Conservation (phyloP, 2,888 invertebrate species). For the Aelia acuminata region DNA sequence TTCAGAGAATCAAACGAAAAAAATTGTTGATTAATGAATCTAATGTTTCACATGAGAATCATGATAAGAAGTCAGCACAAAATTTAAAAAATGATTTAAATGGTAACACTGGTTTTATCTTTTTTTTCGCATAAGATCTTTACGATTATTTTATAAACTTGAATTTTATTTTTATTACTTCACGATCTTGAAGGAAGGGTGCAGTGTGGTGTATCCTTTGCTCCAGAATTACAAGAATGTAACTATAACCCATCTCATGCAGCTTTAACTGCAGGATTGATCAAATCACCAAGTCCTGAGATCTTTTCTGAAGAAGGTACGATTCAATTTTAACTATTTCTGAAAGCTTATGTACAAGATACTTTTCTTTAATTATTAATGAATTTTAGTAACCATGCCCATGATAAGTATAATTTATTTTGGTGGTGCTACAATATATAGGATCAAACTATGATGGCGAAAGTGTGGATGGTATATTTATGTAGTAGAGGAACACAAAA, state of each 20-base stretch:
- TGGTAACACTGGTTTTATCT: neutral
- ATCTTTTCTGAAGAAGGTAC: slow-evolving; percentile 4
- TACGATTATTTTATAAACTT: neutral
- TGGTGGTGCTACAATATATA: too few species aligned
- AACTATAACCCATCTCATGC: neutral
- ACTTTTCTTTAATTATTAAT: too few species aligned
- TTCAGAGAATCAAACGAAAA: neutral
- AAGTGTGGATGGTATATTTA: too few species aligned
- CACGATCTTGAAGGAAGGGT: neutral
- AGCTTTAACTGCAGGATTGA: neutral
- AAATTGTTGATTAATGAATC: neutral
- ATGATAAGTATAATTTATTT: too few species aligned
- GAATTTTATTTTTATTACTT: neutral
- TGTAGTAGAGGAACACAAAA: too few species aligned
- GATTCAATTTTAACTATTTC: neutral
- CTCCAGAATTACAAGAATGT: neutral
- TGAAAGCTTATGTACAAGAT: neutral
- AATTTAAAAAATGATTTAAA: neutral
- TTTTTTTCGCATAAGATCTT: neutral
- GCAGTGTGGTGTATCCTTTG: neutral
- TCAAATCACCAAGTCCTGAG: neutral
- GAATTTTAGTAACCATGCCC: too few species aligned
- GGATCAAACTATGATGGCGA: too few species aligned
- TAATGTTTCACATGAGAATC: neutral
- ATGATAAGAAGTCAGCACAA: neutral